A percentile compares a stretch with the other conserved stretches of the same genome.
phyloP scores from a whole-genome alignment of 2,888 invertebrate species.

The Phymatocera aterrima region DNA sequence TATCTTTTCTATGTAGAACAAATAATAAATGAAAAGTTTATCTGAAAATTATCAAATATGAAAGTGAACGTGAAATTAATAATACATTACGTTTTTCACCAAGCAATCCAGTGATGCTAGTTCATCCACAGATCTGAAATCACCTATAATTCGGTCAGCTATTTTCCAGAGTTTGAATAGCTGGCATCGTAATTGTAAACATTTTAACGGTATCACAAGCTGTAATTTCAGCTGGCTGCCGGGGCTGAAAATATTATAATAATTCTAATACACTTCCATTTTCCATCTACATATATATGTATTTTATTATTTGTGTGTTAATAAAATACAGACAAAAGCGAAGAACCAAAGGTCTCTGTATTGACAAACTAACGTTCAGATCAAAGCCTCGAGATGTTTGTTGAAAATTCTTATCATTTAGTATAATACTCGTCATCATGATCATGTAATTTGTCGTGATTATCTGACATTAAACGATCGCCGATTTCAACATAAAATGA shows the following conservation, averaged over 20 bases:
- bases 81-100: constrained; percentile 8
- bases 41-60: neutral
- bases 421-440: neutral
- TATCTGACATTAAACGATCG: neutral
- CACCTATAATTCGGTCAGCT: neutral
- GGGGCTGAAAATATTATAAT: neutral
- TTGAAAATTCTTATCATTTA: neutral
- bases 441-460: neutral
- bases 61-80: neutral
- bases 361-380: too few relatives aligned
- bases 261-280: too few relatives aligned
- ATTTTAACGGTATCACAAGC: neutral
- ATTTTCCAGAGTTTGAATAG: neutral
- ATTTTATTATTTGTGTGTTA: neutral
- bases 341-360: neutral
- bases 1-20: neutral
- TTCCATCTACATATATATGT: neutral
- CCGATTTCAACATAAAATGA: neutral
- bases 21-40: neutral
- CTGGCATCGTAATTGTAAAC: neutral
- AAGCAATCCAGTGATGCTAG: neutral
- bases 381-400: neutral
- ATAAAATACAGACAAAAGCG: neutral
- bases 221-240: neutral
- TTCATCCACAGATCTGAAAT: neutral